A percentile compares a stretch with the other conserved stretches of the same genome.
phyloP scores from a whole-genome alignment of 2,113 vertebrate species.

The Sorex araneus region DNA sequence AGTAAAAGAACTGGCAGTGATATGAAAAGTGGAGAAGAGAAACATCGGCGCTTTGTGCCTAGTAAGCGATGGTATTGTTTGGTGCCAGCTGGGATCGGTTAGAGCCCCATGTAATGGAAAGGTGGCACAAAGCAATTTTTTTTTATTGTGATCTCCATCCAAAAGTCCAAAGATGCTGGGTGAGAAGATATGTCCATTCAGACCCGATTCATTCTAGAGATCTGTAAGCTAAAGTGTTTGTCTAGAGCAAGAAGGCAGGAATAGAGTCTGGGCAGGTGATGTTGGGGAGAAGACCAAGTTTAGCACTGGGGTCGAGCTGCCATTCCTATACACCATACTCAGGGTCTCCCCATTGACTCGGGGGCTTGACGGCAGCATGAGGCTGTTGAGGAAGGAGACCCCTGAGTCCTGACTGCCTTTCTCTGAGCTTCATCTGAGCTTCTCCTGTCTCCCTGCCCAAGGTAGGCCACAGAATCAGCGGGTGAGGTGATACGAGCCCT shows the following conservation, averaged over 20 bases:
- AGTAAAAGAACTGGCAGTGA: neutral
- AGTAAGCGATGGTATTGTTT: neutral
- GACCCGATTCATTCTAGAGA: neutral
- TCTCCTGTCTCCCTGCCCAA: too few relatives aligned
- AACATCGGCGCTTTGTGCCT: neutral
- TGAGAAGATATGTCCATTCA: neutral
- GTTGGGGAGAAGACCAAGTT: neutral
- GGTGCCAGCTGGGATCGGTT: neutral
- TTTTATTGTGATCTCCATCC: neutral
- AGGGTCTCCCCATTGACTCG: too few relatives aligned
- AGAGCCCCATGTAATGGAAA: neutral
- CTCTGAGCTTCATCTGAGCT: neutral
- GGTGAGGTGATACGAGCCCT: neutral
- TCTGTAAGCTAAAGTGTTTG: slow-evolving; percentile 8
- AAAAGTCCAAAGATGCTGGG: neutral
- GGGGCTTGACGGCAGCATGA: too few relatives aligned
- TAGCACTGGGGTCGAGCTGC: too few relatives aligned
- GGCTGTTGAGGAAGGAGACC: too few relatives aligned
- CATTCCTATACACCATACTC: too few relatives aligned
- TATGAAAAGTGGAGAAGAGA: neutral
- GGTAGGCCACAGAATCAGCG: neutral
- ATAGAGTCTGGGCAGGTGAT: neutral
- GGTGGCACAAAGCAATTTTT: neutral
- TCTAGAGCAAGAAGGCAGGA: neutral
- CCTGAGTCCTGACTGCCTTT: neutral